These are phyloP conservation scores for Cabera pusaria DNA, from an alignment of 2,888 invertebrate genomes.

Conservation along the genomic window DNA sequence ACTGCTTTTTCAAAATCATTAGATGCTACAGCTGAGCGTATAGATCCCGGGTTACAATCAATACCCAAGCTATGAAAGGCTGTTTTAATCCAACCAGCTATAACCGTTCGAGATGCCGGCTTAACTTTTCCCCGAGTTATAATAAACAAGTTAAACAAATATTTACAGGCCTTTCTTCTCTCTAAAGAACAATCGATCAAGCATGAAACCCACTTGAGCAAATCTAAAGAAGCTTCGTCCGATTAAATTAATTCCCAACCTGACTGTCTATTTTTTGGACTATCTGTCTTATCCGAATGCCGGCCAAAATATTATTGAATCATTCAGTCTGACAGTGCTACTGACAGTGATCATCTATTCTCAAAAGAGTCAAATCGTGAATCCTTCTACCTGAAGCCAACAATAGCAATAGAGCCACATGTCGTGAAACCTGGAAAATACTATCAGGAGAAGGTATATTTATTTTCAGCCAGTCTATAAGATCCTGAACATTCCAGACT, in stretches of 20 bases:
- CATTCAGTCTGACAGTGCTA: slow-evolving; percentile 1
- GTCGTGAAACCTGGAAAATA: slow-evolving; percentile 4
- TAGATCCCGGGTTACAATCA: not conserved
- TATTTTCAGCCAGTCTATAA: not conserved
- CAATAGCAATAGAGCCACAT: slow-evolving; percentile 1
- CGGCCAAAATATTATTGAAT: not conserved
- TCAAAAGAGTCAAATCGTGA: not conserved
- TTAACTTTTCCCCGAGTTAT: not conserved
- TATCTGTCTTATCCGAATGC: not conserved
- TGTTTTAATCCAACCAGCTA: not conserved
- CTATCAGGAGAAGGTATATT: not conserved
- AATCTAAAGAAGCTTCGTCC: not conserved
- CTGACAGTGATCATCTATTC: slow-evolving; percentile 1
- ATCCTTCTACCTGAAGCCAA: not conserved
- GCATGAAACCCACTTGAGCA: not conserved
- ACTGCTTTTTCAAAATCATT: not conserved
- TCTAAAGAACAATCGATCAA: not conserved
- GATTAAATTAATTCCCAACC: not conserved
- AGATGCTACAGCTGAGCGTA: slow-evolving; percentile 6
- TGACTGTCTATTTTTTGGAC: not conserved
- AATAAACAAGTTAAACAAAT: slow-evolving; percentile 3
- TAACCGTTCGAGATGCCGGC: not conserved
- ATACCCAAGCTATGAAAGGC: too few species aligned
- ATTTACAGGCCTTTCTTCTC: not conserved
- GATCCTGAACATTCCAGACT: slow-evolving; percentile 2